phyloP scores from a whole-genome alignment of 2,888 invertebrate species.

The Oscheius onirici region DNA sequence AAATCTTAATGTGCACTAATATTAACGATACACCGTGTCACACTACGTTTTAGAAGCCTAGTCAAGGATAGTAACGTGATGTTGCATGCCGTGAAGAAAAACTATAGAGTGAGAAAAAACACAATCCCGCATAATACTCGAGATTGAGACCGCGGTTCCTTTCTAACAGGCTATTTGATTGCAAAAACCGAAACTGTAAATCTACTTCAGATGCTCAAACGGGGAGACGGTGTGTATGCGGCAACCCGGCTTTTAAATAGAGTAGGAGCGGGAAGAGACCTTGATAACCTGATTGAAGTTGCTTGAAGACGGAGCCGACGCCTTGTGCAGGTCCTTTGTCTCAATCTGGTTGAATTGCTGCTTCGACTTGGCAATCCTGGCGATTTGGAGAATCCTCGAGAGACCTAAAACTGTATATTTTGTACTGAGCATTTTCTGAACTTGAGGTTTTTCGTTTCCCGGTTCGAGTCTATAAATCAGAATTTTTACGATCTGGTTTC shows the following conservation, averaged over 20 bases:
- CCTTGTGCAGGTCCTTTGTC: conserved; percentile 69
- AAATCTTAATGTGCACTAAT: no score
- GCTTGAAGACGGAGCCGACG: conserved; percentile 58
- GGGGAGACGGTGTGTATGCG: not conserved
- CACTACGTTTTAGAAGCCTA: no score
- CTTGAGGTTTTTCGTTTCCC: no score
- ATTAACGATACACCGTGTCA: no score
- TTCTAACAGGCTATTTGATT: not conserved
- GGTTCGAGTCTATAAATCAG: conserved; percentile 13
- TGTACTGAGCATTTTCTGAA: no score
- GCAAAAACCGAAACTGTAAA: not conserved
- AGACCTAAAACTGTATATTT: conserved; percentile 51
- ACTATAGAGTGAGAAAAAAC: not conserved
- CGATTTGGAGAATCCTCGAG: conserved; percentile 70
- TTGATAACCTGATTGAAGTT: conserved; percentile 71
- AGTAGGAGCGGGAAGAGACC: conserved; percentile 41
- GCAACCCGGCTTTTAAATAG: conserved; percentile 22
- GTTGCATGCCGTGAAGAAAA: not conserved
- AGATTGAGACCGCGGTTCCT: conserved; percentile 9
- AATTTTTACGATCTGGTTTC: conserved; percentile 14
- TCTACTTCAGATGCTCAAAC: not conserved
- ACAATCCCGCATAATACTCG: conserved; percentile 18
- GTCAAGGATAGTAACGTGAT: not conserved
- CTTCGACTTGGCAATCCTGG: conserved; percentile 70
- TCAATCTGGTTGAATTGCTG: conserved; percentile 72